These are phyloP conservation scores for Thaumetopoea pityocampa DNA, from an alignment of 1,140 invertebrate species.

Conservation along the genomic window DNA sequence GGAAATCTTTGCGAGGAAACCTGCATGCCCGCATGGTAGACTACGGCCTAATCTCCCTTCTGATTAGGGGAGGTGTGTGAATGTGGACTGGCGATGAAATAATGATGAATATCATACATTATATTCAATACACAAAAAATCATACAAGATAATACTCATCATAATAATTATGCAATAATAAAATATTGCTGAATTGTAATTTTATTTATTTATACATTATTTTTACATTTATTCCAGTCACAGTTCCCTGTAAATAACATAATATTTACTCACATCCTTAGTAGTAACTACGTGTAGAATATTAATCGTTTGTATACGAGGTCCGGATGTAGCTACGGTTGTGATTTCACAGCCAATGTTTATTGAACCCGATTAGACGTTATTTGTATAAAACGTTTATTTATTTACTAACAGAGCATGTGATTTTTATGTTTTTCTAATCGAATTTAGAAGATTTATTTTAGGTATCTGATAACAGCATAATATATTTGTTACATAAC, in stretches of 20 bases:
- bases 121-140: too few relatives aligned
- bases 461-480: background rate
- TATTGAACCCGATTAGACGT: slow-evolving; percentile 13
- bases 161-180: too few relatives aligned
- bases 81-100: too few relatives aligned
- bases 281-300: slow-evolving; percentile 6
- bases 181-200: too few relatives aligned
- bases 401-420: slow-evolving; percentile 3
- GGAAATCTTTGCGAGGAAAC: too few relatives aligned
- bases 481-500: too few relatives aligned
- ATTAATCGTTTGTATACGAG: slow-evolving; percentile 18
- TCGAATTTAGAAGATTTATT: background rate
- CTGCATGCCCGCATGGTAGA: too few relatives aligned
- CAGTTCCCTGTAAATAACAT: background rate
- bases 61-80: too few relatives aligned
- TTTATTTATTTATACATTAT: too few relatives aligned
- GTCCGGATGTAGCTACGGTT: slow-evolving; percentile 10
- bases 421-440: background rate
- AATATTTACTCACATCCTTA: background rate
- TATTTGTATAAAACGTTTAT: slow-evolving; percentile 10
- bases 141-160: too few relatives aligned
- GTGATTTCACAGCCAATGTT: slow-evolving; percentile 17
- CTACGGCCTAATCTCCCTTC: too few relatives aligned
- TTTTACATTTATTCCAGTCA: background rate
- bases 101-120: too few relatives aligned